These are phyloP conservation scores for Heteractis magnifica DNA, from an alignment of 92 coral and sea anemone genomes.

Conservation along the genomic window DNA sequence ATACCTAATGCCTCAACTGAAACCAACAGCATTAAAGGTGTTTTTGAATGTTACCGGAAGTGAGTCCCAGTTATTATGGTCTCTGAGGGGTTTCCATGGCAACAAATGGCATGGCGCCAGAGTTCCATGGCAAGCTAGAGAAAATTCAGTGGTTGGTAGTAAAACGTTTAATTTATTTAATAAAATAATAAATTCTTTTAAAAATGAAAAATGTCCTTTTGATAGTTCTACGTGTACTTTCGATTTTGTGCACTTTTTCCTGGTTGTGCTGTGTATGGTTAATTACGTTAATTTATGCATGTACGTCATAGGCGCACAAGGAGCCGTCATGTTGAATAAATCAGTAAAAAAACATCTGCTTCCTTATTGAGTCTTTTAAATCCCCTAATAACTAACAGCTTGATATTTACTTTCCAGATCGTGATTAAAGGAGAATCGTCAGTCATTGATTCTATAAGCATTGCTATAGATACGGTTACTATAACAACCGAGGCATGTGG, in stretches of 20 bases:
- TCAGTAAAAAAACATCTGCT: no score
- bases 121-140: conserved; percentile 36
- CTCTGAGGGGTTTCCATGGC: conserved; percentile 66
- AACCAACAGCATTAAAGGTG: conserved; percentile 20
- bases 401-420: conserved; percentile 20
- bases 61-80: conserved; percentile 38
- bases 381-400: neutral
- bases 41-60: conserved; percentile 11
- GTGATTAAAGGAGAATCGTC: conserved; percentile 26
- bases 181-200: neutral
- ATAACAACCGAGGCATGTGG: conserved; percentile 48
- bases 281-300: no score
- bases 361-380: no score
- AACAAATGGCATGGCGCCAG: conserved; percentile 45
- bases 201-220: no score
- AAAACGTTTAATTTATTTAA: neutral
- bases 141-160: conserved; percentile 22
- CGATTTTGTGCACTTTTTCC: no score
- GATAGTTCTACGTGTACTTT: no score
- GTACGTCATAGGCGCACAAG: no score
- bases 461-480: conserved; percentile 33
- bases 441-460: conserved; percentile 29
- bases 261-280: neutral
- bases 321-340: no score
- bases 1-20: conserved; percentile 35